These are phyloP conservation scores for Belonocnema kinseyi DNA, from an alignment of 1,140 invertebrate species.

Conservation along the genomic window DNA sequence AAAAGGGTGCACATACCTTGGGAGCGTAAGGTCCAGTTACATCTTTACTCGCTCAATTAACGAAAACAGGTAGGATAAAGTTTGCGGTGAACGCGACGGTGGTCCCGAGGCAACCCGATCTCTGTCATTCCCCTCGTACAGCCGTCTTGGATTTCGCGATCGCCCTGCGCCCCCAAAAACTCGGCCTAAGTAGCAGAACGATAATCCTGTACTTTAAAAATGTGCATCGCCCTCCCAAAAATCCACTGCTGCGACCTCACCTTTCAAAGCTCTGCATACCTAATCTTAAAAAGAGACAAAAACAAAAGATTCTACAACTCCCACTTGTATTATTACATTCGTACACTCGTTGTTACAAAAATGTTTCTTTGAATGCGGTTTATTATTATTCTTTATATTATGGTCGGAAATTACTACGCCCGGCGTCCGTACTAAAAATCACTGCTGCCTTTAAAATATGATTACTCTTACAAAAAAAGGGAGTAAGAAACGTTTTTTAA, in stretches of 20 bases:
- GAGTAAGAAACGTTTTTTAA: too few species aligned
- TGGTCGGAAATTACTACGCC: too few species aligned
- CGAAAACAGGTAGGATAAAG: conserved; percentile 75
- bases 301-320: neutral
- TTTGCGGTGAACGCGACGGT: conserved; percentile 69
- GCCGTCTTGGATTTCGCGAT: conserved; percentile 71
- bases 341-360: too few species aligned
- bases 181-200: conserved; percentile 68
- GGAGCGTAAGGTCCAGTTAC: conserved; percentile 74
- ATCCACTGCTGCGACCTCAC: neutral
- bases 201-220: conserved; percentile 68
- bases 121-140: conserved; percentile 66
- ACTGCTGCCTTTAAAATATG: too few species aligned
- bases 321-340: too few species aligned
- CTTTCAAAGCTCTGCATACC: conserved; percentile 10
- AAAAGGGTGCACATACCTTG: conserved; percentile 72
- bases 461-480: too few species aligned
- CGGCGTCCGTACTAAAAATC: too few species aligned
- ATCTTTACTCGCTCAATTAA: conserved; percentile 76
- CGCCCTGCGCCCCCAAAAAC: conserved; percentile 61
- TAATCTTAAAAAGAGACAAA: neutral
- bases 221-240: conserved; percentile 43
- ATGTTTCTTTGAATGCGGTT: too few species aligned
- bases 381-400: too few species aligned
- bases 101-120: conserved; percentile 73